Evolutionary conservation across 2,888 invertebrate species (phyloP).

Genomic region (Drosophila limbata): DNA sequence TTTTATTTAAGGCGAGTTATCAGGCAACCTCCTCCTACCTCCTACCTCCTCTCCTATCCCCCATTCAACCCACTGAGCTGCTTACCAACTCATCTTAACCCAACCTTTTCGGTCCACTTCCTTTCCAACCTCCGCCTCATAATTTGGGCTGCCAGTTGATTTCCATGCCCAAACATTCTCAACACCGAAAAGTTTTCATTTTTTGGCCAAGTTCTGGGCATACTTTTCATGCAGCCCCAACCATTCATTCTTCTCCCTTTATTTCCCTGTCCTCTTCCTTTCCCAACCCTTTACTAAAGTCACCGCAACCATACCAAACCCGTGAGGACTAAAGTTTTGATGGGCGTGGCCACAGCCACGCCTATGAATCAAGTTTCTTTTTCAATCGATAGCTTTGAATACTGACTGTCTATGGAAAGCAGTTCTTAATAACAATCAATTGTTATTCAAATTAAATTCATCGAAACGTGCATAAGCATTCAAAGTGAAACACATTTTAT

Average conservation of each 20-base stretch:
- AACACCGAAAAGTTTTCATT: slow-evolving; percentile 44
- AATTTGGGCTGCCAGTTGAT: slow-evolving; percentile 53
- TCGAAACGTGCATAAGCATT: background rate
- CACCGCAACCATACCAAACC: slow-evolving; percentile 8
- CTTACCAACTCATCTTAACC: slow-evolving; percentile 2
- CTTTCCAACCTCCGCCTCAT: slow-evolving; percentile 4
- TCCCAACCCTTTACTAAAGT: background rate
- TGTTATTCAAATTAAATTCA: background rate
- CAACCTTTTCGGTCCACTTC: slow-evolving; percentile 12
- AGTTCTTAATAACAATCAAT: slow-evolving; percentile 8
- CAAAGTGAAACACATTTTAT: background rate
- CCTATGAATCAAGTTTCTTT: slow-evolving; percentile 30
- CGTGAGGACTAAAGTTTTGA: slow-evolving; percentile 15
- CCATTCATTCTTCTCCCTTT: background rate
- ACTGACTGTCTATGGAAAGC: slow-evolving; percentile 10
- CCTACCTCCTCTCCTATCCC: background rate
- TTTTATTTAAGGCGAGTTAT: slow-evolving; percentile 71
- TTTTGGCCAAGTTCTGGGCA: slow-evolving; percentile 41
- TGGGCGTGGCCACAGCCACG: slow-evolving; percentile 38
- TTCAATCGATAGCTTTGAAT: slow-evolving; percentile 1
- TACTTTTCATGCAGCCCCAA: slow-evolving; percentile 20
- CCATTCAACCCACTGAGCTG: slow-evolving; percentile 15
- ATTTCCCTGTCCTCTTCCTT: background rate
- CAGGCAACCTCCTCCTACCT: slow-evolving; percentile 21
- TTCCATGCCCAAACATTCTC: slow-evolving; percentile 54